Base-by-base conservation (phyloP, 2,888 invertebrate species). In the Pachymerium ferrugineum region DNA sequence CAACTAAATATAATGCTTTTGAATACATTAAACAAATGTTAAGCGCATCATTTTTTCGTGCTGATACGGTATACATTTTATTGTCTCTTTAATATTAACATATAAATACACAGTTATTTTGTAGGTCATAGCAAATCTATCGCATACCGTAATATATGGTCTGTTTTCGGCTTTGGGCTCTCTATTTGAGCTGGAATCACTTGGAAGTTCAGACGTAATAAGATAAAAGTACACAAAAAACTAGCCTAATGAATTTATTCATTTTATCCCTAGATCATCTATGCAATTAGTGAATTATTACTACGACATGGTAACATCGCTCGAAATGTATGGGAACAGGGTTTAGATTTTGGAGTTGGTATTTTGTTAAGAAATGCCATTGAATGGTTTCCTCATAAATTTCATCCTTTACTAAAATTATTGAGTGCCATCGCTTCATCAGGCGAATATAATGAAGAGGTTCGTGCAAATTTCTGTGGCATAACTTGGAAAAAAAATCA, bases 261-360 rank as follows among this genome's bases (percentile, higher is more conserved):
- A 67, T 16, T 2, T 12, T 38, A 25, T 28, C 54, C 62, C 77
- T 78, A 82, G 81, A 77, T 78, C 6, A 73, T 83, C 30, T 79
- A 79, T 77, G 77, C 77, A 12, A 77, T 81, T 35, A 79, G 79
- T 29, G 77, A 77, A 22, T 78, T 78, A 62, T 72, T 82, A 42
- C 75, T 82, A 67, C 78, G 79, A 70, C 78, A 79, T 75, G 78
- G 79, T 16, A 79, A 77, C 29, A 78, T 81, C 73, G 79, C 81
- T 3, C 78, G 79, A 38, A 79, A 81, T 74, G 78, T 82, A 29
- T 82, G 81, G 81, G 77, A 78, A 16, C 76, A 81, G 81, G 80
- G 80, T 35, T 74, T 80, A 38, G 79, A 80, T 14, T 77, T 78
- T 31, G 82, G 82, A 8, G 72, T 82, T 14, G 80, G 81, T 1